Conservation (phyloP, 2,113 vertebrate species). For the Clarias batrachus region DNA sequence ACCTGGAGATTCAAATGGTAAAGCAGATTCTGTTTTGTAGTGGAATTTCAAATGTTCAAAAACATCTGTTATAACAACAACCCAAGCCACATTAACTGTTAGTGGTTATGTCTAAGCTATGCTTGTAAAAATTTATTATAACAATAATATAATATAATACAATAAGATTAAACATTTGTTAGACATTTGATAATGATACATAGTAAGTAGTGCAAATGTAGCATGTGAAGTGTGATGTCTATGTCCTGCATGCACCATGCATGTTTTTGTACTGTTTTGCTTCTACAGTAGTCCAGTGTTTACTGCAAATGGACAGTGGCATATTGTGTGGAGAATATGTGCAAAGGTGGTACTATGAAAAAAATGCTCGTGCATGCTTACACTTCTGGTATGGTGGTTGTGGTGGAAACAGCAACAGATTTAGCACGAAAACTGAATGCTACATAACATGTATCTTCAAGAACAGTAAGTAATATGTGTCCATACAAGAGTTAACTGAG, state of each 20-base stretch:
- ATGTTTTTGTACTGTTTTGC: constrained; percentile 58
- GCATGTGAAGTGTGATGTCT: constrained; percentile 32
- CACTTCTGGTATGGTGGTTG: constrained; percentile 74
- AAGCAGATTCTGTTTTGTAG: not conserved
- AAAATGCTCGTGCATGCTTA: constrained; percentile 62
- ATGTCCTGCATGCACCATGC: constrained; percentile 6
- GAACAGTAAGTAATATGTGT: constrained; percentile 63
- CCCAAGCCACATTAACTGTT: not conserved
- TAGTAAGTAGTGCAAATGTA: not conserved
- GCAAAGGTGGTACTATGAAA: constrained; percentile 70
- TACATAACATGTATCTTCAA: constrained; percentile 60
- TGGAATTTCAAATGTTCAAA: not conserved
- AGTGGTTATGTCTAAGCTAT: not conserved
- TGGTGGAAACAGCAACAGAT: constrained; percentile 70
- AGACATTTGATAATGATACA: not conserved
- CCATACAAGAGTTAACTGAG: too few relatives aligned
- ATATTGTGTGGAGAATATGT: constrained; percentile 57
- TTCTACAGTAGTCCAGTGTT: constrained; percentile 67
- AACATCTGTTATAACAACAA: not conserved
- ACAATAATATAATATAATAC: not conserved
- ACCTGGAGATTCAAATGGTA: constrained; percentile 38
- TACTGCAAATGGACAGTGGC: constrained; percentile 60
- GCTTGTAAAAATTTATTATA: not conserved
- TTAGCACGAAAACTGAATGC: constrained; percentile 66
- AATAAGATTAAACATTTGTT: too few relatives aligned